Conservation (phyloP, 2,113 vertebrate genomes). For the Vulpes lagopus region DNA sequence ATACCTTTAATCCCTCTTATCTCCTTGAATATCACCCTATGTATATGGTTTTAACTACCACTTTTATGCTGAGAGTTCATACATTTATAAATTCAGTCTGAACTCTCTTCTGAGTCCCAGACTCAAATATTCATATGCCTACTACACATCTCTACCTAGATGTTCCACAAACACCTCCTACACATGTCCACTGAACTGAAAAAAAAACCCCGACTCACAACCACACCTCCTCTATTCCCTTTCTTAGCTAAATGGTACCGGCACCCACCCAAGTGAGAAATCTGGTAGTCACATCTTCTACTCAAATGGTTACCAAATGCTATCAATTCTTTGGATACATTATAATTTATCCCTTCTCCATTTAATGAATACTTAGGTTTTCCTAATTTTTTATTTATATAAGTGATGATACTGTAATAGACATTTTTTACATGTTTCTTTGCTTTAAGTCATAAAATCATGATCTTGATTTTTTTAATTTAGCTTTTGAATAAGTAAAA, state of each 20-base stretch:
- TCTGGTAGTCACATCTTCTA: slow-evolving; percentile 20
- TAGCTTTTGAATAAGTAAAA: slow-evolving; percentile 32
- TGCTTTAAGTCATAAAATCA: not conserved
- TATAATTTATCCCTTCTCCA: slow-evolving; percentile 8
- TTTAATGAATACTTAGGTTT: slow-evolving; percentile 28
- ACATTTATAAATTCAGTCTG: slow-evolving; percentile 54
- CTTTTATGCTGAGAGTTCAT: not conserved
- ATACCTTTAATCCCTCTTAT: not conserved
- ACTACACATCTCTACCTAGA: slow-evolving; percentile 38
- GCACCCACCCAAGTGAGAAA: slow-evolving; percentile 23
- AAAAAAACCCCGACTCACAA: slow-evolving; percentile 42
- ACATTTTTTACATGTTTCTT: not conserved
- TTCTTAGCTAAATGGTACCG: slow-evolving; percentile 41
- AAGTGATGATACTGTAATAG: not conserved
- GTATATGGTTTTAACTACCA: not conserved
- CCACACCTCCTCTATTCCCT: slow-evolving; percentile 12
- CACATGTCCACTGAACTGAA: not conserved
- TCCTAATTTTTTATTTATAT: not conserved
- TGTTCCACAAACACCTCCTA: slow-evolving; percentile 49
- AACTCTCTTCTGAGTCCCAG: slow-evolving; percentile 30
- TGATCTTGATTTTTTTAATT: not conserved
- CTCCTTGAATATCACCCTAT: not conserved
- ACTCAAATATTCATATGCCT: slow-evolving; percentile 58
- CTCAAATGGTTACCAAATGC: slow-evolving; percentile 41
- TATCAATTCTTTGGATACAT: not conserved